Evolutionary conservation across 37 sponge, comb jelly and placozoan species (phyloP).

Genomic region (Halichondria panicea): DNA sequence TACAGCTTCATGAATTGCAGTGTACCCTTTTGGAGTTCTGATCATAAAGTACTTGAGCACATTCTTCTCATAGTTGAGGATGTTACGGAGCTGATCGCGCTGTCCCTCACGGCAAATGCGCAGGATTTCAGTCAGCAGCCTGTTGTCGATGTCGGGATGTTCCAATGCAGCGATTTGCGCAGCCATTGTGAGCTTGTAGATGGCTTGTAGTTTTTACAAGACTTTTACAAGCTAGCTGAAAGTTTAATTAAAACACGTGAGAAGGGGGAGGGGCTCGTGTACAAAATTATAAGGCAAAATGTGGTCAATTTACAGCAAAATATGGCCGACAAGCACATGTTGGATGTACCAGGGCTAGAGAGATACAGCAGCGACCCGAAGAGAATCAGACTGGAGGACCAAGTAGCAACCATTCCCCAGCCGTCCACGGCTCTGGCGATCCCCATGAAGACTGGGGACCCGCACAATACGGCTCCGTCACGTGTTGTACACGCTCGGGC

Average conservation of each 20-base stretch:
- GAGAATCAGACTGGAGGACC: constrained; percentile 81
- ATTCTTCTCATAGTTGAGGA: constrained; percentile 36
- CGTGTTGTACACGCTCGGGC: constrained; percentile 88
- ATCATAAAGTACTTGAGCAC: constrained; percentile 26
- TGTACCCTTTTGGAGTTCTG: constrained; percentile 37
- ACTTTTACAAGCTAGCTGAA: not conserved
- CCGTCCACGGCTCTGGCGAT: not conserved
- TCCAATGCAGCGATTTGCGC: constrained; percentile 27
- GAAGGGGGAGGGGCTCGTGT: constrained; percentile 2
- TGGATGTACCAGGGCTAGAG: constrained; percentile 39
- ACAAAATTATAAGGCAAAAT: constrained; percentile 7
- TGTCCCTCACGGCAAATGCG: constrained; percentile 66
- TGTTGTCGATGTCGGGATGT: constrained; percentile 34
- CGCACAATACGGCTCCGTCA: constrained; percentile 86
- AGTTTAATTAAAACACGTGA: not conserved
- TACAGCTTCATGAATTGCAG: constrained; percentile 78
- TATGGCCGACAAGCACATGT: constrained; percentile 88
- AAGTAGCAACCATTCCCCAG: constrained; percentile 10
- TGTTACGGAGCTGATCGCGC: constrained; percentile 27
- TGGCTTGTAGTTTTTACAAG: no score
- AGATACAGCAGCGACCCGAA: constrained; percentile 50
- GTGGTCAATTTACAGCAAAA: not conserved
- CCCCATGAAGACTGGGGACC: constrained; percentile 46
- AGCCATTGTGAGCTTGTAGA: constrained; percentile 31
- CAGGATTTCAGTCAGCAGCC: constrained; percentile 40